Percentiles rank a stretch among this genome's conserved stretches.
Conservation (phyloP, 2,113 vertebrate genomes). For the Phylloscopus trochilus region DNA sequence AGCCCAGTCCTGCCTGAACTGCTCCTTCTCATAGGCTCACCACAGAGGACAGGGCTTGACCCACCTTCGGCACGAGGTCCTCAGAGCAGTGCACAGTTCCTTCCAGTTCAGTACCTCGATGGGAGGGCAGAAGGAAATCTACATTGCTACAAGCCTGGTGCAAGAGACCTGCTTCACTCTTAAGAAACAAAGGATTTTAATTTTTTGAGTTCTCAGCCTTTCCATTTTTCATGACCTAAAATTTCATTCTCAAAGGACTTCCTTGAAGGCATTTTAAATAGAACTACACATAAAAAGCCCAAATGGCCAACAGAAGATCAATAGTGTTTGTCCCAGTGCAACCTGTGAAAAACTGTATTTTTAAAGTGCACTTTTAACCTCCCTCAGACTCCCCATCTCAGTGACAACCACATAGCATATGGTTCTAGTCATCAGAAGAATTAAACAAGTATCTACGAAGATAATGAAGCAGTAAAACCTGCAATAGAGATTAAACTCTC, state of each 20-base stretch:
- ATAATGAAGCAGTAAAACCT: conserved; percentile 10
- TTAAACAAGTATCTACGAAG: neutral
- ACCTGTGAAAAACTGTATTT: conserved; percentile 4
- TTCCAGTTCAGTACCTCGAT: neutral
- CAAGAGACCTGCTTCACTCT: neutral
- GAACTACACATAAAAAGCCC: neutral
- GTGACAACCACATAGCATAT: neutral
- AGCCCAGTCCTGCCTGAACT: neutral
- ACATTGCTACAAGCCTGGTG: rapidly evolving
- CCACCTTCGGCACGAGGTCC: rapidly evolving
- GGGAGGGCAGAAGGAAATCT: rapidly evolving
- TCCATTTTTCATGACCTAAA: neutral
- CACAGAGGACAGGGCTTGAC: neutral
- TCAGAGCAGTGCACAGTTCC: neutral
- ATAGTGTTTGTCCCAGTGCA: neutral
- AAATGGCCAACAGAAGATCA: neutral
- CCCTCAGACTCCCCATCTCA: neutral
- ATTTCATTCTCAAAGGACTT: neutral
- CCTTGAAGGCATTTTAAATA: neutral
- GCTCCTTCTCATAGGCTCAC: rapidly evolving
- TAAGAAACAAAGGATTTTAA: neutral
- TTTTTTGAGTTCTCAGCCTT: neutral
- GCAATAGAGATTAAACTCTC: neutral
- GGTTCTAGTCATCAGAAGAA: neutral
- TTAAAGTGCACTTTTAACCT: neutral